These are phyloP conservation scores for Acanthisitta chloris DNA, from an alignment of 2,113 vertebrate species.

Conservation along the genomic window DNA sequence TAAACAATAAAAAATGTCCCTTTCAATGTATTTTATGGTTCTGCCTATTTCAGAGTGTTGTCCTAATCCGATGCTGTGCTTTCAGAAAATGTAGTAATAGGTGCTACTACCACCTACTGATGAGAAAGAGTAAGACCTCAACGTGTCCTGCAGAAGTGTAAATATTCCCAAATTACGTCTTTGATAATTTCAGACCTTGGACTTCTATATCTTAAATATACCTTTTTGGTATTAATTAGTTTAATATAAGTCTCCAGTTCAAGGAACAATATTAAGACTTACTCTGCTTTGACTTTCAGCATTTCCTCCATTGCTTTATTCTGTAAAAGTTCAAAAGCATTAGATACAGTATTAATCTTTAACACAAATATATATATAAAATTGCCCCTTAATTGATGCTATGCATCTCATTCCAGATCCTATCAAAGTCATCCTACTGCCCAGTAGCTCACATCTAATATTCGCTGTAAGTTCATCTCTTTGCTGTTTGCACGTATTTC, in stretches of 20 bases:
- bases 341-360: not conserved
- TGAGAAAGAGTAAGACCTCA: not conserved
- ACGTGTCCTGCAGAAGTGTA: not conserved
- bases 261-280: conserved; percentile 62
- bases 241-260: not conserved
- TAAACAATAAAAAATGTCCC: not conserved
- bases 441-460: not conserved
- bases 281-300: conserved; percentile 81
- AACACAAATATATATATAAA: not conserved
- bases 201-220: not conserved
- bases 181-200: not conserved
- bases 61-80: not conserved
- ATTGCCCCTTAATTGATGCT: not conserved
- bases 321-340: conserved; percentile 55
- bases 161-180: not conserved
- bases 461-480: not conserved
- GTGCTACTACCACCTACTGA: conserved; percentile 47
- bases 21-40: not conserved
- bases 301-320: conserved; percentile 76
- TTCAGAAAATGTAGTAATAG: not conserved
- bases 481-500: not conserved
- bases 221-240: not conserved
- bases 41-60: not conserved
- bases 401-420: not conserved
- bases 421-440: not conserved